These are phyloP conservation scores for Alloscopus bannaensis DNA, from an alignment of 2,888 invertebrate species.

Conservation along the genomic window DNA sequence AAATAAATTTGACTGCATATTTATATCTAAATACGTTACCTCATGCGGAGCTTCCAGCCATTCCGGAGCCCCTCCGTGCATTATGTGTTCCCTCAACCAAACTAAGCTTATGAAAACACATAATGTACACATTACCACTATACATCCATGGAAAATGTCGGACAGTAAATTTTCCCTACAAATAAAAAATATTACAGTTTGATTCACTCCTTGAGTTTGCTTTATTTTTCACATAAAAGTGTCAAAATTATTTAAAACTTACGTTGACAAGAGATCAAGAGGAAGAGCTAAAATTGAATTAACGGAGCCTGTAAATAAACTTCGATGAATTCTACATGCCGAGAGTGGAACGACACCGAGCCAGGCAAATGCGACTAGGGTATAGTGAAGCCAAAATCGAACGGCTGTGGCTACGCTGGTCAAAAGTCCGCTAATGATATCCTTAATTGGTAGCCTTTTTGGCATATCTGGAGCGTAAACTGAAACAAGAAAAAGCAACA, in stretches of 20 bases:
- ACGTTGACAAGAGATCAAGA: conserved; percentile 92
- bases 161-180: conserved; percentile 87
- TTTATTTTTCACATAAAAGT: not conserved
- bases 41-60: conserved; percentile 83
- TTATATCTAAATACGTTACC: no score
- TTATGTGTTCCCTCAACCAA: conserved; percentile 98
- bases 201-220: not conserved
- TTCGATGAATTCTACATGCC: conserved; percentile 97
- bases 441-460: conserved; percentile 93
- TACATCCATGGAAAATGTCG: conserved; percentile 96
- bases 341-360: conserved; percentile 93
- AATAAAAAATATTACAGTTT: not conserved
- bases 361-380: conserved; percentile 97
- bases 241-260: conserved; percentile 73
- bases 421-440: conserved; percentile 92
- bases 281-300: conserved; percentile 88
- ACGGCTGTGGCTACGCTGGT: conserved; percentile 94
- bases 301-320: conserved; percentile 92
- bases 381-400: conserved; percentile 98
- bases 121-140: conserved; percentile 96
- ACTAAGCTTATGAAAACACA: conserved; percentile 97
- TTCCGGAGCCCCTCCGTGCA: conserved; percentile 97
- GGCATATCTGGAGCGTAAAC: conserved; percentile 99
- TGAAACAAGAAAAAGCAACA: conserved; percentile 74
- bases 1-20: no score